Percentiles rank a stretch among this genome's conserved stretches.
These are phyloP conservation scores for Choristoneura rosaceana DNA, from an alignment of 2,888 invertebrate genomes.

Conservation along the genomic window DNA sequence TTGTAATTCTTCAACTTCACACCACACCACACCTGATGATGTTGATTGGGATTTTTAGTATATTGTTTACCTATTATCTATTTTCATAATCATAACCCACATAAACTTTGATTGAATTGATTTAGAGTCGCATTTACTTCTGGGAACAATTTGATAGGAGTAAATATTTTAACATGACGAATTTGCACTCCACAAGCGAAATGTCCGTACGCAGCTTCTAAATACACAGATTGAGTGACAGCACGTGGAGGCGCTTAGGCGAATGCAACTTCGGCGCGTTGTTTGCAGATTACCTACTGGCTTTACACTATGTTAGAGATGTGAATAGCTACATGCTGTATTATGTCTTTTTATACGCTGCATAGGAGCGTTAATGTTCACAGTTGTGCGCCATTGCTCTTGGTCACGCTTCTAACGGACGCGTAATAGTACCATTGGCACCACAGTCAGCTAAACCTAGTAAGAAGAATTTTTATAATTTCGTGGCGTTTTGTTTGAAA, in stretches of 20 bases:
- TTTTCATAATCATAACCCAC: too few relatives aligned
- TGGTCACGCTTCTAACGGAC: slow-evolving; percentile 19
- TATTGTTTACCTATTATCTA: too few relatives aligned
- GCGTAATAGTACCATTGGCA: slow-evolving; percentile 5
- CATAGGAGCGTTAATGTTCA: slow-evolving; percentile 50
- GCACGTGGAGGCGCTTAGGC: not conserved
- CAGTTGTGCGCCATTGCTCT: slow-evolving; percentile 47
- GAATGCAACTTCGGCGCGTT: not conserved
- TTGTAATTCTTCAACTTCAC: too few relatives aligned
- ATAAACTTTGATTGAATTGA: too few relatives aligned
- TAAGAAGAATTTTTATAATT: not conserved
- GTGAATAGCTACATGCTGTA: not conserved
- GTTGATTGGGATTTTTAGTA: too few relatives aligned
- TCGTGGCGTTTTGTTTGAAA: not conserved
- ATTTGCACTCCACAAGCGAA: too few relatives aligned
- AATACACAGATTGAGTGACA: too few relatives aligned
- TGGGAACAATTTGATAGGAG: too few relatives aligned
- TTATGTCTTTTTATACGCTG: slow-evolving; percentile 8
- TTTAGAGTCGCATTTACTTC: too few relatives aligned
- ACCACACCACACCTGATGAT: too few relatives aligned
- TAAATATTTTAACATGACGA: too few relatives aligned
- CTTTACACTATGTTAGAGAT: not conserved
- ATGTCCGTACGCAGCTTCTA: too few relatives aligned
- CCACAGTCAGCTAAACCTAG: not conserved
- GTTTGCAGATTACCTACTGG: not conserved